Base-by-base conservation (phyloP, 2,113 vertebrate species). In the Erpornis zantholeuca region DNA sequence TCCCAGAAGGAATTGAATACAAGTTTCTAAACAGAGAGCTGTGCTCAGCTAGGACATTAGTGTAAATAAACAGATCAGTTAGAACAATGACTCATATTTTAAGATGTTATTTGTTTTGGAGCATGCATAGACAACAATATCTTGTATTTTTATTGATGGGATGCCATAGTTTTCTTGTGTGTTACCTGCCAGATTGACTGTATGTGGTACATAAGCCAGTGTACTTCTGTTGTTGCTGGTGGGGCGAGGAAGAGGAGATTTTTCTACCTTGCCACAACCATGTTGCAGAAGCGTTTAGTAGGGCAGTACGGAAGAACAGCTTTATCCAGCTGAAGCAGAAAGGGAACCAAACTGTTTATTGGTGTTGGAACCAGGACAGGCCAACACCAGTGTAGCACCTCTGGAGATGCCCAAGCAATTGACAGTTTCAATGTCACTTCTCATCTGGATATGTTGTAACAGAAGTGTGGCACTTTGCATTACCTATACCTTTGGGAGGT, bases 71-170 rank as follows among this genome's bases (percentile, higher is more conserved):
- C 73, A 88, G 40, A 40, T 79, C 29, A 2, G 7, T 65, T 89
- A 16, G 31, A 87, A 91, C 35, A 89, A 56, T 64, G 72, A 92
- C 47, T 92, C 0, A 4, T 35, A 11, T 79, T 92, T 96, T 83
- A 90, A 90, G 56, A 80, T 49, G 19, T 63, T 94, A 60, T 77
- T 96, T 94, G 36, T 56, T 95, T 94, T 90, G 83, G 91, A 91
- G 73, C 5, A 6, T 38, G 47, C 42, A 81, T 50, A 72, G 65
- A 88, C 52, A 75, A 76, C 19, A 72, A 2, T 65, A 63, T 93
- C 73, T 80, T 71, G 38, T 84, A 23, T 52, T 92, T 95, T 82
- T 89, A 72, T 66, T 82, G 66, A 80, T 20, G 22, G 25, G 50
- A 59, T 77, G 66, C 53, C 63, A 63, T 33, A 40, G 36, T 69